Evolutionary conservation across 2,797 vertebrate species (phyloP), one percentile per base, ranked within the genome.

Genomic region (Smutsia gigantea): DNA sequence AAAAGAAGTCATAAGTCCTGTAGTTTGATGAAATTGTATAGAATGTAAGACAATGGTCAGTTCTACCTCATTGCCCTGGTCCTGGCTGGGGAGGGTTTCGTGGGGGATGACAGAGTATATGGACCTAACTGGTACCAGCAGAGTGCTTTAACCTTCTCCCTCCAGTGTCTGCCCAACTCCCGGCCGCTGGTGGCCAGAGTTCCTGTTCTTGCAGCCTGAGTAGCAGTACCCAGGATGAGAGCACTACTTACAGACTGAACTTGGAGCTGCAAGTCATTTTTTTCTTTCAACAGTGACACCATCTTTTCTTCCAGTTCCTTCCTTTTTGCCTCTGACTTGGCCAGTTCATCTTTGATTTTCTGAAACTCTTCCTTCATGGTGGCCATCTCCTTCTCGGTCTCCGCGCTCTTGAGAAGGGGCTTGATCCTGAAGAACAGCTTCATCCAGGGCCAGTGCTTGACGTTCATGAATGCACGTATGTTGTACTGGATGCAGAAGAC

Each of bases 351-450:
- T 91, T 99, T 99, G 71, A 97, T 99, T 97, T 99, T 99, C 61
- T 98, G 98, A 98, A 99, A 99, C 87, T 99, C 98, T 2, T 98
- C 98, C 89, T 99, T 99, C 99, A 99, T 99, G 66, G 98, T 98
- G 14, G 98, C 99, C 99, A 99, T 99, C 83, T 99, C 99, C 64
- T 99, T 99, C 95, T 99, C 99, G 0, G 98, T 99, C 96, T 99
- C 99, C 0, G 99, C 99, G 0, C 99, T 99, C 98, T 99, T 99
- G 74, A 99, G 98, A 19, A 99, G 98, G 61, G 99, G 99, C 92
- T 99, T 99, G 93, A 99, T 99, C 96, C 98, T 99, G 98, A 99
- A 99, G 97, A 99, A 99, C 3, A 99, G 97, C 96, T 99, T 99
- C 99, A 99, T 99, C 99, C 99, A 99, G 72, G 99, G 99, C 99